phyloP scores from a whole-genome alignment of 2,888 invertebrate species.

The Amblyjoppa proteus region DNA sequence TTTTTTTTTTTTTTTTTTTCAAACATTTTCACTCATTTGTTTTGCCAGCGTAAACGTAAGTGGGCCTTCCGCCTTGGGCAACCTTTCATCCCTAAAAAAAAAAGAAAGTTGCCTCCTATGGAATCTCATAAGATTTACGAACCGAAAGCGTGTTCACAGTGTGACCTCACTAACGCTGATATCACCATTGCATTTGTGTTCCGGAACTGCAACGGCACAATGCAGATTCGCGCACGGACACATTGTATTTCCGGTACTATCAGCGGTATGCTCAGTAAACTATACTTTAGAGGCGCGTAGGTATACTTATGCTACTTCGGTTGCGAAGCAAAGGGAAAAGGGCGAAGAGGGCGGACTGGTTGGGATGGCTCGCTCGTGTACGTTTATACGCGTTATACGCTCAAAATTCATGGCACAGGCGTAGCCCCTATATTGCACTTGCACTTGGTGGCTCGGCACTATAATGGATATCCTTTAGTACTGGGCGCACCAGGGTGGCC shows the following conservation, averaged over 20 bases:
- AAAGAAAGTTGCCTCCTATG: neutral
- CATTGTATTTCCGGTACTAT: slow-evolving; percentile 8
- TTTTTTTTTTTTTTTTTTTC: too few relatives aligned
- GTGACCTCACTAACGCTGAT: slow-evolving; percentile 2
- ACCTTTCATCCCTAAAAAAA: neutral
- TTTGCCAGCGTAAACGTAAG: too few relatives aligned
- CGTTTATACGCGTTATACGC: slow-evolving; percentile 71
- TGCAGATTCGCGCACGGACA: neutral
- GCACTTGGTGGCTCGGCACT: slow-evolving; percentile 75
- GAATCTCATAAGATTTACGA: slow-evolving; percentile 3
- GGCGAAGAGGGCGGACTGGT: slow-evolving; percentile 29
- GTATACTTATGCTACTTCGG: slow-evolving; percentile 42
- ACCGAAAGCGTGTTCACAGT: neutral
- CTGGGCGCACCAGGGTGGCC: slow-evolving; percentile 58
- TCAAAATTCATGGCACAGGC: slow-evolving; percentile 80
- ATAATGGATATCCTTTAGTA: slow-evolving; percentile 81
- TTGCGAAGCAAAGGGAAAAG: slow-evolving; percentile 32
- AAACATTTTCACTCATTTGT: too few relatives aligned
- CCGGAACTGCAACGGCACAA: neutral
- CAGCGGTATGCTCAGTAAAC: slow-evolving; percentile 28
- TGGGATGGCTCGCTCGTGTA: slow-evolving; percentile 39
- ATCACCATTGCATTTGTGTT: slow-evolving; percentile 6
- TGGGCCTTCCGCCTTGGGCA: too few relatives aligned
- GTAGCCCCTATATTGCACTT: slow-evolving; percentile 78
- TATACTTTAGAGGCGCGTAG: slow-evolving; percentile 38